A percentile compares a stretch with the other conserved stretches of the same genome.
Conservation (phyloP, 2,888 invertebrate species). For the Calephelis perditalis region DNA sequence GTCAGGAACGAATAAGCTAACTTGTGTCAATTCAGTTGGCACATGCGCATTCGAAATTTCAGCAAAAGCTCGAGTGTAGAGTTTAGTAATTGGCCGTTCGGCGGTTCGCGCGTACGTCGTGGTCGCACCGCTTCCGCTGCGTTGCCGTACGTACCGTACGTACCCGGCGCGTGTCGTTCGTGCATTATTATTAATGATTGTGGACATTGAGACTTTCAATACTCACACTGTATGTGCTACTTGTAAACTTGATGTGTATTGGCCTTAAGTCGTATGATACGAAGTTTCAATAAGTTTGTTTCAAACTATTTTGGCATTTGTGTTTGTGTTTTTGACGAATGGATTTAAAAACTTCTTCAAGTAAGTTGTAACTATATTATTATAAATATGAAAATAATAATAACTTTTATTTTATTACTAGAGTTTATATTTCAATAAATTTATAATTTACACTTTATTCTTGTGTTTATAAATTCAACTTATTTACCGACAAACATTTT, state of each 20-base stretch:
- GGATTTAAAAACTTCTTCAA: conserved; percentile 26
- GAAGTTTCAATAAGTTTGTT: conserved; percentile 23
- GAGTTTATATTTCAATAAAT: no score
- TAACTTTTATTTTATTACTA: no score
- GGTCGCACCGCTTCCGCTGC: conserved; percentile 28
- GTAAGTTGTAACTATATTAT: conserved; percentile 11
- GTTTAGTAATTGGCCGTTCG: conserved; percentile 68
- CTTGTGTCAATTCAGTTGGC: conserved; percentile 54
- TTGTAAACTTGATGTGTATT: conserved; percentile 25
- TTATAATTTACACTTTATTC: no score
- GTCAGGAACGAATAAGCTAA: conserved; percentile 44
- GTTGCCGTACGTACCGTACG: conserved; percentile 31
- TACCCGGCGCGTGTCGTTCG: conserved; percentile 38
- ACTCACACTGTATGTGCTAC: conserved; percentile 25
- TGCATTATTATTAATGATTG: conserved; percentile 35
- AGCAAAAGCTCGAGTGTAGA: conserved; percentile 51
- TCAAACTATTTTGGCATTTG: conserved; percentile 23
- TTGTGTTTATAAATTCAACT: no score
- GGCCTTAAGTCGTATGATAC: conserved; percentile 20
- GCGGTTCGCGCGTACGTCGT: conserved; percentile 43
- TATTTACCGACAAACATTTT: no score
- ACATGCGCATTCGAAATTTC: conserved; percentile 56
- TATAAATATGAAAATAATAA: no score
- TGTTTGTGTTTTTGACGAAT: conserved; percentile 25
- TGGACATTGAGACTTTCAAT: conserved; percentile 24